These are phyloP conservation scores for Platyrinchus mystaceus DNA, from an alignment of 2,797 vertebrate genomes.

Conservation along the genomic window DNA sequence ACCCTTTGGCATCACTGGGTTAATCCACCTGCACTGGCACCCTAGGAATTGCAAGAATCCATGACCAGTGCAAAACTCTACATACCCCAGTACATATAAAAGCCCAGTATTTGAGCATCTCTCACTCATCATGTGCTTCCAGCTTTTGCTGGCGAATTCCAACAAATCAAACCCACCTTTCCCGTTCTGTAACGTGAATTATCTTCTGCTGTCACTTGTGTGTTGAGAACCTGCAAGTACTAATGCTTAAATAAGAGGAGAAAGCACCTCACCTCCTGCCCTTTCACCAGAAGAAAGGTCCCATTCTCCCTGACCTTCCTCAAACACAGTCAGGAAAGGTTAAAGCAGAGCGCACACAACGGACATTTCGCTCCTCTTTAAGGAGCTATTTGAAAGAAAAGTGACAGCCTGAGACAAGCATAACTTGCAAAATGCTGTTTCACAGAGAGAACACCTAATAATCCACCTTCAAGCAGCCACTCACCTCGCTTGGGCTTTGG, in stretches of 20 bases:
- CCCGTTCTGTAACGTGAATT: background rate
- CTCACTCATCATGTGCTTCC: background rate
- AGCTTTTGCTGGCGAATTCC: background rate
- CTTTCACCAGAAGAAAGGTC: slow-evolving; percentile 15
- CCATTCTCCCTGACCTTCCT: slow-evolving; percentile 17
- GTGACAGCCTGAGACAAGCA: background rate
- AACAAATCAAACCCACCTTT: background rate
- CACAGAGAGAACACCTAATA: background rate
- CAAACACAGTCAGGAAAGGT: background rate
- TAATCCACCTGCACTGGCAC: background rate
- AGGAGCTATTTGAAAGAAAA: background rate
- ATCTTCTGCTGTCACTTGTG: background rate
- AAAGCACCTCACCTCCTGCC: background rate
- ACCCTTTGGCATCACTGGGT: background rate
- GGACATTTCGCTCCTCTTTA: background rate
- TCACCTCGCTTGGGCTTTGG: slow-evolving; percentile 96
- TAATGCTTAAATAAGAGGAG: background rate
- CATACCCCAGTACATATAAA: rapidly evolving
- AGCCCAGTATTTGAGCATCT: background rate
- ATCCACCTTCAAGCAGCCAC: background rate
- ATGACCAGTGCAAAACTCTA: background rate
- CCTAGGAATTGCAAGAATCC: background rate
- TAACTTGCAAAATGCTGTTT: background rate
- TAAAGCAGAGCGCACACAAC: background rate
- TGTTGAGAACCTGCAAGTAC: background rate